Base-by-base conservation (phyloP, 2,797 vertebrate genomes). In the Cossypha dichroa region DNA sequence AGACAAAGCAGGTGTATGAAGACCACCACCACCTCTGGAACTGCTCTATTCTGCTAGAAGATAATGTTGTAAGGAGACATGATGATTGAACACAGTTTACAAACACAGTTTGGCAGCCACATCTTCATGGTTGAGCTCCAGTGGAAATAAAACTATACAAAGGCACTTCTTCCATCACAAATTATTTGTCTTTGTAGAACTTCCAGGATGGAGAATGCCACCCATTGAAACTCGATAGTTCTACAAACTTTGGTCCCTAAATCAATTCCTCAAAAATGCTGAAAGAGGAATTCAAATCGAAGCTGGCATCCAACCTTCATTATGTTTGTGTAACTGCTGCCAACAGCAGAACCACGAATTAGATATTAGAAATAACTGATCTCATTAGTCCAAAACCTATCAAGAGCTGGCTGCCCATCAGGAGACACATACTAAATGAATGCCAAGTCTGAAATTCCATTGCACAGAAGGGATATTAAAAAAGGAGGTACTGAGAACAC, bases 361-460 rank as follows among this genome's bases (percentile, higher is more conserved):
- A 94, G 78, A 79, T 94, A 93, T 40, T 80, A 90, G 82, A 95
- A 92, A 75, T 86, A 86, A 40, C 62, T 95, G 85, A 95, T 80
- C 82, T 90, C 67, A 94, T 88, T 94, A 80, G 38, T 48, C 91
- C 43, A 91, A 90, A 94, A 92, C 34, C n/a, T 85, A 90, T n/a
- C 34, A 80, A 93, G 56, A 89, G 73, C 92, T 89, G 54, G 56
- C 83, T 93, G 77, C 88, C 91, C 87, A 89, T 94, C 92, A 78
- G 66, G 38, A 88, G 69, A 81, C 7, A 1, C 49, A 62, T 25
- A 78, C 38, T 81, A 83, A 51, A 81, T 69, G 33, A 95, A 90
- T 85, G 86, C 93, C 81, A 95, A 90, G 49, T 64, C 76, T 74
- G 59, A 86, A 89, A 95, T 90, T 85, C 80, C 88, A 82, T 34